phyloP scores from a whole-genome alignment of 35 echinoderm and acorn worm species.

The Apostichopus californicus region DNA sequence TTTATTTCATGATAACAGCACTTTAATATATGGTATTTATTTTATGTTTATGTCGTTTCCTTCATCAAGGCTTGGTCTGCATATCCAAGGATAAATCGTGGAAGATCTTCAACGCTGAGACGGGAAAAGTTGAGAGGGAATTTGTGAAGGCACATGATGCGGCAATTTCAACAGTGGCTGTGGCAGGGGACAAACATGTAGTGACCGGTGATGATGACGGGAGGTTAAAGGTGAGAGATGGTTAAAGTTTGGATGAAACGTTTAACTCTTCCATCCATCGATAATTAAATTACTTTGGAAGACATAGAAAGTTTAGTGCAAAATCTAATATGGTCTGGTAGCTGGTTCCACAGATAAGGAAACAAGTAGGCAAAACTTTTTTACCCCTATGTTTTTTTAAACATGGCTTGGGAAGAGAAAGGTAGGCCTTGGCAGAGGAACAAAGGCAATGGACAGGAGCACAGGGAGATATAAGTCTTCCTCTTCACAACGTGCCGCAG shows the following conservation, averaged over 20 bases:
- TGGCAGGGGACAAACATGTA: slow-evolving; percentile 75
- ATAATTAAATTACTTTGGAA: background rate
- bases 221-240: slow-evolving; percentile 71
- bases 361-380: no score
- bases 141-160: slow-evolving; percentile 76
- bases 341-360: no score
- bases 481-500: no score
- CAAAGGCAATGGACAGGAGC: no score
- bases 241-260: background rate
- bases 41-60: background rate
- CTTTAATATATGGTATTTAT: no score
- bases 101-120: slow-evolving; percentile 68
- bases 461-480: no score
- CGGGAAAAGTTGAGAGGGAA: slow-evolving; percentile 48
- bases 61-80: slow-evolving; percentile 61
- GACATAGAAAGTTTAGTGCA: no score
- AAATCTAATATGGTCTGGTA: no score
- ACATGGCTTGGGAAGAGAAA: no score
- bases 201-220: slow-evolving; percentile 97
- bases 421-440: no score
- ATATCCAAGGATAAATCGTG: slow-evolving; percentile 95
- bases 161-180: slow-evolving; percentile 71
- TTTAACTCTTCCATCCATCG: background rate
- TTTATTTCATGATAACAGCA: no score
- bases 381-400: no score